These are phyloP conservation scores for Lophotriccus pileatus DNA, from an alignment of 2,797 vertebrate genomes.

Conservation along the genomic window DNA sequence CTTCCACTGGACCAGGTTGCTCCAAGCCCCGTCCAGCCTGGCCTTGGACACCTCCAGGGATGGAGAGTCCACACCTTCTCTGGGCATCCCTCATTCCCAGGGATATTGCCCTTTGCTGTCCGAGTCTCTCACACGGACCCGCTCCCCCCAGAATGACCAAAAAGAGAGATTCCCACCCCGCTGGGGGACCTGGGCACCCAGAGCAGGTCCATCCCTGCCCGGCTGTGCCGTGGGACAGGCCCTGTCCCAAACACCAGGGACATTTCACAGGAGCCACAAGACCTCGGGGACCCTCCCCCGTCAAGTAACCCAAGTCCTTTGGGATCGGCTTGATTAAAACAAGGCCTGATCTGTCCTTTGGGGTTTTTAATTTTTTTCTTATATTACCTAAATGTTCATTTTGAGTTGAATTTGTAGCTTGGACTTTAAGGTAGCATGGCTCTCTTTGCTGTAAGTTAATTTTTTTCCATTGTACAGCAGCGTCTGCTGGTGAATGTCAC, in stretches of 20 bases:
- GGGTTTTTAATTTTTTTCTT: slow-evolving; percentile 43
- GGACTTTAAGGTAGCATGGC: slow-evolving; percentile 99
- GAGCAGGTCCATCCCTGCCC: neutral
- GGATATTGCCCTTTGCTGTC: neutral
- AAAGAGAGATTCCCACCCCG: fast-evolving
- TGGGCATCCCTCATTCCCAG: neutral
- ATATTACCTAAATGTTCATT: slow-evolving; percentile 71
- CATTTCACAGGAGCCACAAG: fast-evolving
- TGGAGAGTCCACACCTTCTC: neutral
- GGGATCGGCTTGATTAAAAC: slow-evolving; percentile 72
- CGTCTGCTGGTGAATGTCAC: slow-evolving; percentile 91
- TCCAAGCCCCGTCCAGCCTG: neutral
- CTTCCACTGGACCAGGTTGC: neutral
- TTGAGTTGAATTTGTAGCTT: slow-evolving; percentile 88
- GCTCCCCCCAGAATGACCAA: neutral
- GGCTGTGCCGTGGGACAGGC: neutral
- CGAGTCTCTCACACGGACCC: fast-evolving
- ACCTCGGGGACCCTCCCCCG: neutral
- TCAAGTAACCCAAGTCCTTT: neutral
- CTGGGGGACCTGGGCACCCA: neutral
- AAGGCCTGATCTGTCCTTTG: slow-evolving; percentile 72
- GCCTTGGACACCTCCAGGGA: neutral
- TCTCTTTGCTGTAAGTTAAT: slow-evolving; percentile 84
- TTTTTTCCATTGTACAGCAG: slow-evolving; percentile 85
- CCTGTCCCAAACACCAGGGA: fast-evolving